Conservation (phyloP, 2,888 invertebrate species). For the Eupsilia transversa region DNA sequence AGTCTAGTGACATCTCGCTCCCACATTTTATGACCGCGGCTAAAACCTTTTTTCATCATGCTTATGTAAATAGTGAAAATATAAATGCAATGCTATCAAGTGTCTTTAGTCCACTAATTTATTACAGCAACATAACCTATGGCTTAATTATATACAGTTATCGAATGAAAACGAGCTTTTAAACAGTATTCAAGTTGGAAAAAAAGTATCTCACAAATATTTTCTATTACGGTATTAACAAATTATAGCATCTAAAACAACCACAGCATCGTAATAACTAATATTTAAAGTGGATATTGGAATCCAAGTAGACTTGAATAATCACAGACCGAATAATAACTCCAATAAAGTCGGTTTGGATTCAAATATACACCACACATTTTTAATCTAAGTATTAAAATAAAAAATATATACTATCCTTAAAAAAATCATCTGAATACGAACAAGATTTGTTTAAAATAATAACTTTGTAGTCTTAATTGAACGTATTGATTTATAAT, state of each 20-base stretch:
- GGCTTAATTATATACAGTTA: neutral
- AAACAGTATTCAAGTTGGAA: neutral
- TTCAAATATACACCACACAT: slow-evolving; percentile 5
- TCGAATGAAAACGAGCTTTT: neutral
- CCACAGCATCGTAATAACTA: slow-evolving; percentile 7
- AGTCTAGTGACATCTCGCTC: neutral
- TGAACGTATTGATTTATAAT: neutral
- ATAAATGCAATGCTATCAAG: slow-evolving; percentile 20
- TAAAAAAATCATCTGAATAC: neutral
- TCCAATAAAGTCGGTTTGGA: slow-evolving; percentile 21
- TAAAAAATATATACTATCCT: neutral
- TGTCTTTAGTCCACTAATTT: neutral
- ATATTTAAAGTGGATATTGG: slow-evolving; percentile 10
- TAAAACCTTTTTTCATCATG: neutral
- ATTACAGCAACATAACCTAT: neutral
- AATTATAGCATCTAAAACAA: slow-evolving; percentile 35
- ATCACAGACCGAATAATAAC: slow-evolving; percentile 43
- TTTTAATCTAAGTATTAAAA: neutral
- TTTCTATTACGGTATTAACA: slow-evolving; percentile 3
- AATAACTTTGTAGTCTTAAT: neutral
- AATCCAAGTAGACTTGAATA: slow-evolving; percentile 26
- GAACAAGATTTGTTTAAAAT: neutral
- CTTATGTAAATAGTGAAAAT: neutral
- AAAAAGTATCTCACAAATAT: neutral
- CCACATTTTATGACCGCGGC: neutral